Conservation (phyloP, 35 echinoderm and acorn worm genomes). For the Ptychodera flava region DNA sequence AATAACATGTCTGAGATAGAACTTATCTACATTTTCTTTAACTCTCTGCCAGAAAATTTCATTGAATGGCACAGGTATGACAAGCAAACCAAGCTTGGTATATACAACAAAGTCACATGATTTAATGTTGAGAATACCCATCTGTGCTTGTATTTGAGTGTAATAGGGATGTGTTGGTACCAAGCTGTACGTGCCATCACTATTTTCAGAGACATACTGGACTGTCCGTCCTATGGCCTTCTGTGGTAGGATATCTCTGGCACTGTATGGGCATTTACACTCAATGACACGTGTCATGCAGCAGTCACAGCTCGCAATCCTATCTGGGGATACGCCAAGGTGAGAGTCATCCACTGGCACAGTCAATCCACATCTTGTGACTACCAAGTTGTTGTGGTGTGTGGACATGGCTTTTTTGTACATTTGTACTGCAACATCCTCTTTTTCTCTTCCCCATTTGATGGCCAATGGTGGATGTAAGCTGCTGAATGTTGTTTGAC, state of each 20-base stretch:
- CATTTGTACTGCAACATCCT: background rate
- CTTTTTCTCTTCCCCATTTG: conserved; percentile 23
- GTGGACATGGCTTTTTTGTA: background rate
- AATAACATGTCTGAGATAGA: background rate
- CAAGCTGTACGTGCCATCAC: background rate
- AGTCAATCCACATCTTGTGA: background rate
- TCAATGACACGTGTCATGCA: background rate
- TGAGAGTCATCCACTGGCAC: background rate
- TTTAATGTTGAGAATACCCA: background rate
- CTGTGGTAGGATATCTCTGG: background rate
- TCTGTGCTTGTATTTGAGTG: background rate
- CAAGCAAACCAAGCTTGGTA: background rate
- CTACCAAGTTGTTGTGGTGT: background rate
- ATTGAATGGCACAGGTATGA: background rate
- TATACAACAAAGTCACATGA: background rate
- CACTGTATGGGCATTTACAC: background rate
- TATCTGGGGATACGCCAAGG: background rate
- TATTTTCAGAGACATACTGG: background rate
- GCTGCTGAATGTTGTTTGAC: background rate
- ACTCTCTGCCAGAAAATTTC: background rate
- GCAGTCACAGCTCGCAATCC: background rate
- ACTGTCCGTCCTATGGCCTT: background rate
- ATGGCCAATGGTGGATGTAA: conserved; percentile 10
- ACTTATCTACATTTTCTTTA: background rate
- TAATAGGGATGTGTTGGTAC: background rate